A percentile compares a stretch with the other conserved stretches of the same genome.
Evolutionary conservation across 2,797 vertebrate species (phyloP).

Genomic region (Gobionotothen gibberifrons): DNA sequence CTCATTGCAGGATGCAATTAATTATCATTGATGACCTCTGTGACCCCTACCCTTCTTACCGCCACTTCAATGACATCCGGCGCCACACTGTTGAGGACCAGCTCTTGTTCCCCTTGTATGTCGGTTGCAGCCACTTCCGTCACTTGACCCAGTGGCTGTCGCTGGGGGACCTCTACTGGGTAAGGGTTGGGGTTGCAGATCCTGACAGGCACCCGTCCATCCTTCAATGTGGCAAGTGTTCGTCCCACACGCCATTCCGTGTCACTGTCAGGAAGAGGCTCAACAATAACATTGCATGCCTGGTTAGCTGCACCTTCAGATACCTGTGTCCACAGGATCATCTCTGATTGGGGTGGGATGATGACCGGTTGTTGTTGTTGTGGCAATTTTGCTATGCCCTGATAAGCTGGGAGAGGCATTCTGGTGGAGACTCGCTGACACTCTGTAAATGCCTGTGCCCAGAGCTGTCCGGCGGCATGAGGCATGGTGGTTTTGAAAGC

Average conservation of each 20-base stretch:
- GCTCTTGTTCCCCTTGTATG: neutral
- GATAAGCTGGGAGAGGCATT: neutral
- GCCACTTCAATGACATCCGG: neutral
- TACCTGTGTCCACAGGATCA: neutral
- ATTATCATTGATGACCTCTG: neutral
- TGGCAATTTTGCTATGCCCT: neutral
- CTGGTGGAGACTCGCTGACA: neutral
- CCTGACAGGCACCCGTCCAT: neutral
- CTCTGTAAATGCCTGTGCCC: neutral
- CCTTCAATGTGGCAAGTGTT: slow-evolving; percentile 1
- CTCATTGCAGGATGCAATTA: neutral
- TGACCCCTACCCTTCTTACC: neutral
- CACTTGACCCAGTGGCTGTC: neutral
- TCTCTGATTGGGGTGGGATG: slow-evolving; percentile 11
- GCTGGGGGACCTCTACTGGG: neutral
- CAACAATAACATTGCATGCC: neutral
- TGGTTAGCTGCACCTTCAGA: too few species aligned
- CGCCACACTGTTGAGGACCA: neutral
- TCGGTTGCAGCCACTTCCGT: neutral
- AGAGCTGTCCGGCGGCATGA: neutral
- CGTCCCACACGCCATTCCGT: neutral
- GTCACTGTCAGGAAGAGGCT: slow-evolving; percentile 1
- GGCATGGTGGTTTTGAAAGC: slow-evolving; percentile 17
- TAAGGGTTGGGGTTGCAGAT: slow-evolving; percentile 28
- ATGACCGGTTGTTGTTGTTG: neutral